Evolutionary conservation across 30 jellyfish, hydroid and myxozoan species (phyloP).

Genomic region (Turritopsis rubra): DNA sequence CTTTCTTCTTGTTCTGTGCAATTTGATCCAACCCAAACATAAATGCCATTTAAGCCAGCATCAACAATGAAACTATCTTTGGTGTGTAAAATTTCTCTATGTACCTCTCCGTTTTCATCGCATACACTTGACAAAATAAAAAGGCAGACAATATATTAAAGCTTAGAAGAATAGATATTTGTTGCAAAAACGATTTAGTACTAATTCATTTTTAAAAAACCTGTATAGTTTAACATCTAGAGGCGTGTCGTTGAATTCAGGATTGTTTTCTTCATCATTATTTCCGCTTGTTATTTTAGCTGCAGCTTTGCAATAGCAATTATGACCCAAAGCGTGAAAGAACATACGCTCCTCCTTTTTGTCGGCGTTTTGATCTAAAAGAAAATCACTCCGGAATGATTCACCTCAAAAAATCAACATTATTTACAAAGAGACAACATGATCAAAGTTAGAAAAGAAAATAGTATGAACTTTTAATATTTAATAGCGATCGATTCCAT

Average conservation of each 20-base stretch:
- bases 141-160: neutral
- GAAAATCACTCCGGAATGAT: neutral
- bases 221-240: constrained; percentile 2
- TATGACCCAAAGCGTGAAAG: constrained; percentile 35
- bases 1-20: constrained; percentile 82
- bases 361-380: constrained; percentile 38
- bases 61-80: constrained; percentile 57
- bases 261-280: constrained; percentile 28
- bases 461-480: too few relatives aligned
- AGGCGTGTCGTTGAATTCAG: neutral
- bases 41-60: constrained; percentile 51
- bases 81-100: constrained; percentile 30
- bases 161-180: neutral
- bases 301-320: neutral
- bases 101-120: constrained; percentile 43
- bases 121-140: constrained; percentile 25
- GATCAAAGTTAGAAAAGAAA: too few relatives aligned
- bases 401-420: neutral
- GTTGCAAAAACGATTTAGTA: neutral
- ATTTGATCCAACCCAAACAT: constrained; percentile 65
- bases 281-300: constrained; percentile 48
- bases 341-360: constrained; percentile 42
- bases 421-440: too few relatives aligned
- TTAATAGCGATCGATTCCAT: too few relatives aligned
- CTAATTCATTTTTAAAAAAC: neutral